phyloP scores from a whole-genome alignment of 2,113 vertebrate species.

The Dromaius novaehollandiae region DNA sequence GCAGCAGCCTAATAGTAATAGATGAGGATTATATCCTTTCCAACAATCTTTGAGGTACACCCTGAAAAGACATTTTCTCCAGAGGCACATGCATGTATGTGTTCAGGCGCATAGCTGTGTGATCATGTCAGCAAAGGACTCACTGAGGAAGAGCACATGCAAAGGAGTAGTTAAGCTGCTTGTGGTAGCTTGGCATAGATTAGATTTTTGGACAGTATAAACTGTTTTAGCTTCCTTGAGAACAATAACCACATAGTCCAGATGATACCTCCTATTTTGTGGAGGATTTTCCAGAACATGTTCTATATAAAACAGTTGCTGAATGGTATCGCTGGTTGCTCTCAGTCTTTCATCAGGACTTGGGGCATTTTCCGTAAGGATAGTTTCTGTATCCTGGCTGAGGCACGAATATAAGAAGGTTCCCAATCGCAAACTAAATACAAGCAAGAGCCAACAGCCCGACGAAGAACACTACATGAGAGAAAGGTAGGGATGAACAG shows the following conservation, averaged over 20 bases:
- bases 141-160: rapidly evolving
- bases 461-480: background rate
- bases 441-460: background rate
- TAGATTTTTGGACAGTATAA: background rate
- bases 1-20: background rate
- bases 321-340: background rate
- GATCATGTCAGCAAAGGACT: background rate
- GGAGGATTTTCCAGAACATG: background rate
- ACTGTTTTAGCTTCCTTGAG: background rate
- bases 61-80: background rate
- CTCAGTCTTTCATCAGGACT: background rate
- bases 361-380: background rate
- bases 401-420: background rate
- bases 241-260: background rate
- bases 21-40: background rate
- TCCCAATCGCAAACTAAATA: background rate
- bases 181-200: background rate
- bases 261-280: background rate
- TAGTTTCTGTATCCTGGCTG: background rate
- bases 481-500: background rate
- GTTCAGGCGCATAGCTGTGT: no score
- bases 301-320: background rate
- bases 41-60: background rate
- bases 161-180: background rate
- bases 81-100: background rate